Conservation (phyloP, 1,140 invertebrate genomes). For the Drosophila punjabiensis region DNA sequence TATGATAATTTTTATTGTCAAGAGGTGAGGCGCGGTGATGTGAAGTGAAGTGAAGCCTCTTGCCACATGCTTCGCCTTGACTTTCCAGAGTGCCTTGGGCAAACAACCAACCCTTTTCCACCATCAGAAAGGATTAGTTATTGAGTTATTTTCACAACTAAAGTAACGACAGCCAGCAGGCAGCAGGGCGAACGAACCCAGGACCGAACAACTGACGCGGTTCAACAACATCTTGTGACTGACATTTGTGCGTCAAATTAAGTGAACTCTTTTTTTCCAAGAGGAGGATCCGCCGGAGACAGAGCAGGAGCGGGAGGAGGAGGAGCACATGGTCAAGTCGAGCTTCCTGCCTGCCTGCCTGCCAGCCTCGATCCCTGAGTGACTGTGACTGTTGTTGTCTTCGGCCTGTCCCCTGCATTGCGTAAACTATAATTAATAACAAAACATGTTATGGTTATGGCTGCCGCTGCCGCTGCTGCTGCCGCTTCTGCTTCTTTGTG, state of each 20-base stretch:
- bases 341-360: constrained; percentile 67
- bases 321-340: constrained; percentile 74
- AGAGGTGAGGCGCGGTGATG: constrained; percentile 31
- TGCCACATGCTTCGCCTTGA: constrained; percentile 64
- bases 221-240: constrained; percentile 66
- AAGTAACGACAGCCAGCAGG: constrained; percentile 57
- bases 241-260: constrained; percentile 84
- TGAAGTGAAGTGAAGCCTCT: constrained; percentile 21
- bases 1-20: constrained; percentile 84
- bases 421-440: constrained; percentile 84
- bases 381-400: constrained; percentile 74
- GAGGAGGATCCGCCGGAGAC: constrained; percentile 23
- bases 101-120: constrained; percentile 63
- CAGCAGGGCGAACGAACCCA: constrained; percentile 44
- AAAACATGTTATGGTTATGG: constrained; percentile 84
- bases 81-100: constrained; percentile 55
- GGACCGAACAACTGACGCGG: constrained; percentile 51
- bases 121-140: constrained; percentile 79
- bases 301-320: constrained; percentile 13
- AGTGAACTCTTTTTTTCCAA: constrained; percentile 74
- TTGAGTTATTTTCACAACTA: constrained; percentile 80
- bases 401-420: constrained; percentile 80
- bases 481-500: constrained; percentile 33
- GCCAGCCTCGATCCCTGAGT: constrained; percentile 55
- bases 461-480: constrained; percentile 46